These are phyloP conservation scores for Dicaeum eximium DNA, from an alignment of 2,113 vertebrate genomes.

Conservation along the genomic window DNA sequence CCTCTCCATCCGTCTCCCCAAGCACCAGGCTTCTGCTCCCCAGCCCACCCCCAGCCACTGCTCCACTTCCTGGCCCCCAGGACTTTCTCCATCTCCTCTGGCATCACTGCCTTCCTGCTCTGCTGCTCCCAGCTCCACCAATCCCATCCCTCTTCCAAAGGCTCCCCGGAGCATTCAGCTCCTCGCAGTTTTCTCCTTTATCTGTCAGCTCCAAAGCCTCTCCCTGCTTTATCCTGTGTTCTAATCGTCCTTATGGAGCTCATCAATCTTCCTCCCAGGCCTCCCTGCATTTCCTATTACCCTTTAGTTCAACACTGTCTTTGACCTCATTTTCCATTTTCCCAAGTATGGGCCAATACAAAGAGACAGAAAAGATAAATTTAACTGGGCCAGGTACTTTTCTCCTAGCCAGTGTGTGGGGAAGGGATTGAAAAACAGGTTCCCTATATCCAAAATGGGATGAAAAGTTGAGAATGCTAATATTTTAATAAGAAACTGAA, in stretches of 20 bases:
- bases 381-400: background rate
- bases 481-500: background rate
- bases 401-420: background rate
- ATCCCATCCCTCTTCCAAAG: background rate
- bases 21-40: background rate
- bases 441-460: background rate
- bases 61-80: background rate
- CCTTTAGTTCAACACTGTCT: background rate
- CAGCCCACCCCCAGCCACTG: background rate
- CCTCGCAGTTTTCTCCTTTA: background rate
- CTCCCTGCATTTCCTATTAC: background rate
- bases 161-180: background rate
- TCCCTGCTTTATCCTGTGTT: background rate
- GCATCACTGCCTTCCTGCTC: accelerated
- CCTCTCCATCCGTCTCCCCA: background rate
- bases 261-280: background rate
- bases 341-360: background rate
- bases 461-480: background rate
- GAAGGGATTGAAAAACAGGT: background rate
- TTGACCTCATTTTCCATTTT: background rate
- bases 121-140: background rate
- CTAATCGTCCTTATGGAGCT: background rate
- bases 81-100: background rate
- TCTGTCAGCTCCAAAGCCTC: background rate
- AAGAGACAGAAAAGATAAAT: background rate